phyloP scores from a whole-genome alignment of 2,797 vertebrate genomes.

The Aselliscus stoliczkanus region DNA sequence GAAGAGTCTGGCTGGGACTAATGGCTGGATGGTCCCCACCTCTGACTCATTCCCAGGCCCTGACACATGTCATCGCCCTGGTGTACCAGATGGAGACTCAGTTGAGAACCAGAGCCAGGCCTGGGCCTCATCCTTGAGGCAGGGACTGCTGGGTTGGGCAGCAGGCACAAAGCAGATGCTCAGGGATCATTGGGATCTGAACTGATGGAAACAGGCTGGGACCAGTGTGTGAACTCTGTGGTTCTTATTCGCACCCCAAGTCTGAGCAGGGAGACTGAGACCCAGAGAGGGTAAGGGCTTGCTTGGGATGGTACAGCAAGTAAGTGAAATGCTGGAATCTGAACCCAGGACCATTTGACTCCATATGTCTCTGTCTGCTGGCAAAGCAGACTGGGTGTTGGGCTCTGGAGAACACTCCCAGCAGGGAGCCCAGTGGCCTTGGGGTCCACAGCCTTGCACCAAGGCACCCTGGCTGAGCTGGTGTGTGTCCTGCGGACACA shows the following conservation, averaged over 20 bases:
- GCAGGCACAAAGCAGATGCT: neutral
- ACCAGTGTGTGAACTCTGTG: neutral
- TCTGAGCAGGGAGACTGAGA: neutral
- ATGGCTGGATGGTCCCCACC: fast-evolving
- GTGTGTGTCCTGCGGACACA: neutral
- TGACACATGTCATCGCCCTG: neutral
- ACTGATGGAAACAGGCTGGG: neutral
- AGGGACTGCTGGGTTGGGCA: neutral
- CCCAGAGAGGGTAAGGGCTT: neutral
- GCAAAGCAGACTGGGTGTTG: neutral
- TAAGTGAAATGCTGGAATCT: neutral
- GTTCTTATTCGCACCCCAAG: neutral
- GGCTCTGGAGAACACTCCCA: neutral
- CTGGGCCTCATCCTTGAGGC: neutral
- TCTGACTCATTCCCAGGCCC: neutral
- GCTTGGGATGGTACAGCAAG: neutral
- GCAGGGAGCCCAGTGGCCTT: neutral
- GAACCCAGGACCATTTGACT: neutral
- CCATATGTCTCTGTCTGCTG: neutral
- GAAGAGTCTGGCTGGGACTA: neutral
- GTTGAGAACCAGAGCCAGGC: neutral
- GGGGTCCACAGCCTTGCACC: neutral
- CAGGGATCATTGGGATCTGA: neutral
- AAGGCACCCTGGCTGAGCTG: neutral
- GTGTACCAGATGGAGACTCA: neutral